Base-by-base conservation (phyloP, 2,113 vertebrate genomes). In the Psilopsiagon aurifrons region DNA sequence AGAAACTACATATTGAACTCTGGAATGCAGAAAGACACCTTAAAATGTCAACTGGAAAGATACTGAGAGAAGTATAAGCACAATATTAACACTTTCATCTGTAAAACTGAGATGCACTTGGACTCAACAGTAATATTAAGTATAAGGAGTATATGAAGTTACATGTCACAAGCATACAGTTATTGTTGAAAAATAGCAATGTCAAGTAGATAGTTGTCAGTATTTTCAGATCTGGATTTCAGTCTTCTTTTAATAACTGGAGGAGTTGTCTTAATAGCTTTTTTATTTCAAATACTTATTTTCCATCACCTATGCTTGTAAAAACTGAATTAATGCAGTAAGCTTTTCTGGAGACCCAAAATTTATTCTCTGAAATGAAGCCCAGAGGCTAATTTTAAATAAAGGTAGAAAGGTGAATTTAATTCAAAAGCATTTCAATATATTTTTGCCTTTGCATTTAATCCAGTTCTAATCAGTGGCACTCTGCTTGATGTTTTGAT, bases 361-460 rank as follows among this genome's bases (percentile, higher is more conserved):
- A 27, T 24, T 57, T 75, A 31, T 35, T 62, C 13, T 95, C 20
- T 70, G 31, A 76, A 76, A 43, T 66, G 11, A 91, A 90, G 59
- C 49, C 63, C n/a, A 55, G 55, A 71, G 55, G 51, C 29, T 80
- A 64, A 67, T 60, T 88, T 88, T 54, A 62, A 73, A 33, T 94
- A 31, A 64, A 80, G 9, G 12, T 68, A 51, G 18, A 91, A 91
- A 70, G 17, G 11, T 74, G n/a, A 51, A 67, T 67, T 92, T 43
- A 80, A 91, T 86, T 95, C 27, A 41, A 5, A 80, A 81, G 27
- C 33, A 17, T 78, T 91, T 81, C 43, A 81, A 63, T 93, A 3
- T 47, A 35, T 63, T 88, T 88, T 68, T 94, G 37, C 35, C n/a
- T 90, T 93, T 92, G 35, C 39, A 20, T 83, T 93, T 90, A 78